A percentile compares a stretch with the other conserved stretches of the same genome.
phyloP scores from a whole-genome alignment of 1,140 invertebrate genomes.

The Drosophila erecta region DNA sequence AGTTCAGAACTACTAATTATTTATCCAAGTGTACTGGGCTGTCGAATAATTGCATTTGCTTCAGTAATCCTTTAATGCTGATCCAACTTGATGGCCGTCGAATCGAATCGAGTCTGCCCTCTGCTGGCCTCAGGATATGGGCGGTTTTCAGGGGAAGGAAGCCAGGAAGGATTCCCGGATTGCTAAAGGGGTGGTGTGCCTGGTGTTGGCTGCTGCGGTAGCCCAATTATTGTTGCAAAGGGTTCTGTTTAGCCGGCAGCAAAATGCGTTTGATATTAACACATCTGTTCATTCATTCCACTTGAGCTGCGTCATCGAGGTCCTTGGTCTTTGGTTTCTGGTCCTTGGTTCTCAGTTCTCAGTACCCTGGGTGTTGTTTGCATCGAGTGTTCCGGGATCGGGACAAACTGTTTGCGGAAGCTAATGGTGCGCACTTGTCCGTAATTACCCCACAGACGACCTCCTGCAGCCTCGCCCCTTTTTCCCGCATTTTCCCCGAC shows the following conservation, averaged over 20 bases:
- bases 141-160: slow-evolving; percentile 10
- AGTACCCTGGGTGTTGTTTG: slow-evolving; percentile 40
- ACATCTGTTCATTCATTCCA: slow-evolving; percentile 84
- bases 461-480: slow-evolving; percentile 13
- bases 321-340: slow-evolving; percentile 8
- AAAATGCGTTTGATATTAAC: slow-evolving; percentile 84
- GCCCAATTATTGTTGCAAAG: slow-evolving; percentile 78
- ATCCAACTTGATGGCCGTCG: slow-evolving; percentile 76
- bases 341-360: neutral
- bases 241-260: slow-evolving; percentile 52
- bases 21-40: slow-evolving; percentile 20
- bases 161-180: slow-evolving; percentile 10
- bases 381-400: slow-evolving; percentile 51
- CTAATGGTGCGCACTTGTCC: slow-evolving; percentile 83
- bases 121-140: slow-evolving; percentile 50
- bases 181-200: slow-evolving; percentile 8
- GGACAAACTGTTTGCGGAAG: slow-evolving; percentile 76
- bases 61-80: slow-evolving; percentile 84
- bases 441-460: slow-evolving; percentile 69
- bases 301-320: slow-evolving; percentile 68
- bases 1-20: neutral
- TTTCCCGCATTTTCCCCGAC: neutral
- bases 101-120: slow-evolving; percentile 25
- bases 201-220: slow-evolving; percentile 78
- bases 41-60: slow-evolving; percentile 84